These are phyloP conservation scores for Laodelphax striatellus DNA, from an alignment of 1,140 invertebrate species.

Conservation along the genomic window DNA sequence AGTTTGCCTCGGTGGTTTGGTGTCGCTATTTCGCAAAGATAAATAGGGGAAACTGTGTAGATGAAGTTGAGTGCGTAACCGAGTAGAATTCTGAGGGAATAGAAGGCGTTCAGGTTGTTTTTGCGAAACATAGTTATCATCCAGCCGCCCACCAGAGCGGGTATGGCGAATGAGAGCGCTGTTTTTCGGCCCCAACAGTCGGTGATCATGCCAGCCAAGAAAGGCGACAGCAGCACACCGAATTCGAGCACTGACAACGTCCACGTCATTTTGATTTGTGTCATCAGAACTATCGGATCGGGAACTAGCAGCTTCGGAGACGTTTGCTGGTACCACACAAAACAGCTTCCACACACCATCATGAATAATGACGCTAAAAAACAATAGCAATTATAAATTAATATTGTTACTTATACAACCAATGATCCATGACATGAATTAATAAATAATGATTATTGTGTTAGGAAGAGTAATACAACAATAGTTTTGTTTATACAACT, in stretches of 20 bases:
- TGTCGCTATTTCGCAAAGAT: conserved; percentile 65
- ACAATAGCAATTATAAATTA: too few species aligned
- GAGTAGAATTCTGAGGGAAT: conserved; percentile 17
- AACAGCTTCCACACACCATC: conserved; percentile 28
- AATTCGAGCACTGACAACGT: conserved; percentile 44
- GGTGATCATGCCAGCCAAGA: conserved; percentile 20
- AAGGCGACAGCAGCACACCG: conserved; percentile 32
- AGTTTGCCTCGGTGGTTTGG: conserved; percentile 23
- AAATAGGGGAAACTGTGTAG: conserved; percentile 72
- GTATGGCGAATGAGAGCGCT: conserved; percentile 4
- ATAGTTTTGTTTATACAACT: too few species aligned
- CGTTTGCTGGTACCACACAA: conserved; percentile 46
- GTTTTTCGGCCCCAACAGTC: conserved; percentile 18
- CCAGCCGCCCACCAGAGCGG: neutral
- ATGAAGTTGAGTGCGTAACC: conserved; percentile 51
- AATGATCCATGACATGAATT: too few species aligned
- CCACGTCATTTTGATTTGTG: conserved; percentile 47
- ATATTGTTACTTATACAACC: too few species aligned
- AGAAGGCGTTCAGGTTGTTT: conserved; percentile 3
- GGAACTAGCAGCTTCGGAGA: conserved; percentile 35
- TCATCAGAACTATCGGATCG: conserved; percentile 38
- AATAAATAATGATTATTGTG: too few species aligned
- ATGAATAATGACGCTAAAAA: neutral
- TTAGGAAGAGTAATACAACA: too few species aligned
- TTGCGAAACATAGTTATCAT: neutral